Evolutionary conservation across 2,888 invertebrate genomes (phyloP).

Genomic region (Diarsia rubi): DNA sequence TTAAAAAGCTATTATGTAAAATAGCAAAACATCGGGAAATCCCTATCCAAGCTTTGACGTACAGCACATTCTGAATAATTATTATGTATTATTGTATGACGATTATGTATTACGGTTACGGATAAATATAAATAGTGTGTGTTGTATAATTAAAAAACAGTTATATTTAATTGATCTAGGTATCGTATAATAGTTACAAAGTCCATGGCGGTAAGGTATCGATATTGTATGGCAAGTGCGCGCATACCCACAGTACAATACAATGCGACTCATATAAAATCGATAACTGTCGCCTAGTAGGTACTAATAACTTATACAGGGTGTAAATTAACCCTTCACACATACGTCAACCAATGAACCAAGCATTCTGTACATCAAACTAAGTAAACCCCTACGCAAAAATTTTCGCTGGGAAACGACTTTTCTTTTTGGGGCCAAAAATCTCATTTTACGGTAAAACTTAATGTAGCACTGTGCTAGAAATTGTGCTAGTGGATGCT

Average conservation of each 20-base stretch:
- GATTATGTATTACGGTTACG: constrained; percentile 16
- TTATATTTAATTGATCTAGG: neutral
- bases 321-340: too few relatives aligned
- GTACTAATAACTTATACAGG: too few relatives aligned
- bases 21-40: constrained; percentile 7
- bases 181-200: constrained; percentile 11
- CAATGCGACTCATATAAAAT: neutral
- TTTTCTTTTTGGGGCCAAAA: too few relatives aligned
- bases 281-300: neutral
- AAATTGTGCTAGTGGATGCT: too few relatives aligned
- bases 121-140: constrained; percentile 10
- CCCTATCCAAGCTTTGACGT: constrained; percentile 19
- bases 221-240: neutral
- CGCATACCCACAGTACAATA: too few relatives aligned
- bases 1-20: neutral
- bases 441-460: too few relatives aligned
- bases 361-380: too few relatives aligned
- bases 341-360: too few relatives aligned
- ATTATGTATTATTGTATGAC: constrained; percentile 32
- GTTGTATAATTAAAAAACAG: constrained; percentile 2
- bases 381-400: too few relatives aligned
- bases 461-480: too few relatives aligned
- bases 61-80: constrained; percentile 2
- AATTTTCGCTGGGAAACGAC: too few relatives aligned
- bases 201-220: constrained; percentile 5